Evolutionary conservation across 2,888 invertebrate species (phyloP), one percentile per base, ranked within the genome.

Genomic region (Listrodromus nycthemerus): DNA sequence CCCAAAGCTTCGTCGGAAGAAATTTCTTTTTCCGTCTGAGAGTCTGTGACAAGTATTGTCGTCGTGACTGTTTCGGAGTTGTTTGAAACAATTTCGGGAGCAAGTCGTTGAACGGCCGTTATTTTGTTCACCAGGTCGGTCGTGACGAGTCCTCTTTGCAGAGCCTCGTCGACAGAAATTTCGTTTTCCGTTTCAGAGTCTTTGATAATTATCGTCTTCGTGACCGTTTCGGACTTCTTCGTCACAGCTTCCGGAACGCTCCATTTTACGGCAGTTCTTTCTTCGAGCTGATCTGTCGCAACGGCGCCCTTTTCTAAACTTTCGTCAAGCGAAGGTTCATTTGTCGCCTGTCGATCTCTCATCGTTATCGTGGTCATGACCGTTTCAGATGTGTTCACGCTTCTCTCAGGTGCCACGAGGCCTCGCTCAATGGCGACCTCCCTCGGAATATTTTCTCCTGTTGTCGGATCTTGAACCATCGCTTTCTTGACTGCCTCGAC

Each of bases 341-440:
- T 61, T 66, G 0, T 13, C 0, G 21, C n/a, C n/a, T 61, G 27
- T 6, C 0, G 91, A 88, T 95, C 94, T 84, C 90, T 89, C 63
- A 92, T 88, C 1, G 90, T 80, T 27, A 86, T 90, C 16, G 76
- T 84, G 19, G 82, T 83, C 1, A 82, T 71, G 0, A 82, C 58
- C 52, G 76, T 82, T 71, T 81, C 86, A 6, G 84, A 83, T 55
- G 86, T 86, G 65, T 83, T 87, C 1, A 84, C 79, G 19, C 85
- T 65, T 30, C 85, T 88, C 30, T 91, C 91, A 3, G 90, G 90
- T 8, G 89, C 85, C 10, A 98, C 96, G 82, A 96, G 93, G 7
- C 97, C 97, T 83, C 96, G 95, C 91, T 96, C 95, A 87, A 97
- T 95, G 2, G 98, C 98, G 73, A 97, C 96, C 93, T 97, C 96